Percentiles rank a stretch among this genome's conserved stretches.
Evolutionary conservation across 2,797 vertebrate species (phyloP).

Genomic region (Pangasius krempfi): DNA sequence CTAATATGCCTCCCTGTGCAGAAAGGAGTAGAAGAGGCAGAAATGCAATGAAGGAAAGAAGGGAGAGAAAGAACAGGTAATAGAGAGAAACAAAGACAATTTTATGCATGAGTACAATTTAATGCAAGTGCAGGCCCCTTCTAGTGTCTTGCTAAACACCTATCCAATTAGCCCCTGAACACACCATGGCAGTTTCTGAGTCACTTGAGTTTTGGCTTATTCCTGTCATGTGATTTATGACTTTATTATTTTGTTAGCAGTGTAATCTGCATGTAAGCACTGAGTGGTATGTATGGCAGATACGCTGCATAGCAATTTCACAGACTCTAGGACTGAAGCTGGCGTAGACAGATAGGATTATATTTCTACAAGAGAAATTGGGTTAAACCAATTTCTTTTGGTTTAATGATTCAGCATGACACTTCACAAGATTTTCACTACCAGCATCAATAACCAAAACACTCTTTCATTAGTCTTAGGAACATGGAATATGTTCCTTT

Average conservation of each 20-base stretch:
- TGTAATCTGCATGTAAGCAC: slow-evolving; percentile 59
- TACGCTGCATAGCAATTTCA: slow-evolving; percentile 51
- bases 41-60: slow-evolving; percentile 65
- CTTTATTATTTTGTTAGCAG: slow-evolving; percentile 65
- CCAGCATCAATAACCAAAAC: slow-evolving; percentile 35
- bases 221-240: slow-evolving; percentile 69
- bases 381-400: slow-evolving; percentile 8
- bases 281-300: slow-evolving; percentile 54
- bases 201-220: slow-evolving; percentile 70
- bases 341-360: slow-evolving; percentile 45
- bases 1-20: slow-evolving; percentile 75
- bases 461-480: not conserved
- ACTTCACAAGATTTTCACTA: slow-evolving; percentile 45
- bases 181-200: slow-evolving; percentile 67
- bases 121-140: slow-evolving; percentile 72
- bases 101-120: slow-evolving; percentile 70
- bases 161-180: slow-evolving; percentile 81
- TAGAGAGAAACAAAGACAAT: slow-evolving; percentile 76
- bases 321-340: slow-evolving; percentile 40
- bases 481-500: slow-evolving; percentile 2
- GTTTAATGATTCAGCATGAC: slow-evolving; percentile 36
- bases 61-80: slow-evolving; percentile 58
- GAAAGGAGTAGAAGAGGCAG: slow-evolving; percentile 67
- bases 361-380: slow-evolving; percentile 30
- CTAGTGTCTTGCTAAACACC: slow-evolving; percentile 81